Evolutionary conservation across 2,797 vertebrate species (phyloP).

Genomic region (Xenops minutus): DNA sequence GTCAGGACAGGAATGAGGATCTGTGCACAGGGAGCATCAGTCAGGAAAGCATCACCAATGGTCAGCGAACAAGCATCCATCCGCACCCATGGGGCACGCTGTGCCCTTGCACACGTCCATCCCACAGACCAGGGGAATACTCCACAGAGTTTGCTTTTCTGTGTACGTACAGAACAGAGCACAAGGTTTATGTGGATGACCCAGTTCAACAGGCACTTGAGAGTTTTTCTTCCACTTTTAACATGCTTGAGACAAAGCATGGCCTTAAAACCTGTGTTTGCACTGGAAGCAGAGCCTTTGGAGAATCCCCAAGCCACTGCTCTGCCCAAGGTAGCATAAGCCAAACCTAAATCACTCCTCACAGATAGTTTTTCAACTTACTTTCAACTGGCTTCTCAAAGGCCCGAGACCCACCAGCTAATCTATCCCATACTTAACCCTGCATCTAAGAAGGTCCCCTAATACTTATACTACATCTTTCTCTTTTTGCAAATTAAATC

Average conservation of each 20-base stretch:
- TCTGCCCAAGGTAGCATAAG: background rate
- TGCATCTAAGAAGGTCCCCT: background rate
- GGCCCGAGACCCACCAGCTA: background rate
- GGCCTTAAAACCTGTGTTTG: background rate
- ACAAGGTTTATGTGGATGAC: background rate
- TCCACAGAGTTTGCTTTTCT: background rate
- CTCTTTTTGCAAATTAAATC: background rate
- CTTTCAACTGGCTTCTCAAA: constrained; percentile 12
- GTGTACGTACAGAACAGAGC: background rate
- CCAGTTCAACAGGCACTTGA: background rate
- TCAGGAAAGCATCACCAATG: background rate
- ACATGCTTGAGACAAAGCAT: background rate
- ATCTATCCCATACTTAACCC: constrained; percentile 12
- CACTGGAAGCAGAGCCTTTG: background rate
- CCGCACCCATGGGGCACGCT: background rate
- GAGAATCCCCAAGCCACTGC: background rate
- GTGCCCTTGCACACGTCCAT: accelerated
- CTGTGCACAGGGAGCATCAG: accelerated
- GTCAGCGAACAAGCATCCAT: accelerated
- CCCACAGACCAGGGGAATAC: background rate
- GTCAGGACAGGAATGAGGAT: accelerated
- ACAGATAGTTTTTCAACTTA: background rate
- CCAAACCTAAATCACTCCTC: background rate
- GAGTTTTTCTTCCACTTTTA: background rate
- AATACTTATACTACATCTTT: background rate